These are phyloP conservation scores for cat (Felis catus) DNA, from an alignment of 2,113 vertebrate species.

Conservation along the genomic window F.catus_Fca126_mat1.0 CM031412.1:127767001-127767500, in stretches of 20 bases:
- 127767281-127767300: conserved; percentile 17
- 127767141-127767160: background rate
- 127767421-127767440: conserved; percentile 24
- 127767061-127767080: background rate
- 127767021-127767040: background rate
- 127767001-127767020: background rate
- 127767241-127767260: background rate
- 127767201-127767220: background rate
- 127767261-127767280: background rate
- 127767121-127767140: conserved; percentile 8
- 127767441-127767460: conserved; percentile 51
- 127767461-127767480: background rate
- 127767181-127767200: background rate
- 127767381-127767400: conserved; percentile 5
- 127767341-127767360: conserved; percentile 14
- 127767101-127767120: background rate
- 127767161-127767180: background rate
- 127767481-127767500: conserved; percentile 64
- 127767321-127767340: conserved; percentile 16
- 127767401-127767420: conserved; percentile 60
- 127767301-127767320: conserved; percentile 47
- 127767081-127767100: background rate
- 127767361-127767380: conserved; percentile 44
- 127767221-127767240: conserved; percentile 15
- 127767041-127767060: background rate